phyloP scores from a whole-genome alignment of 2,888 invertebrate genomes.

The Aspidiotus rigidus region DNA sequence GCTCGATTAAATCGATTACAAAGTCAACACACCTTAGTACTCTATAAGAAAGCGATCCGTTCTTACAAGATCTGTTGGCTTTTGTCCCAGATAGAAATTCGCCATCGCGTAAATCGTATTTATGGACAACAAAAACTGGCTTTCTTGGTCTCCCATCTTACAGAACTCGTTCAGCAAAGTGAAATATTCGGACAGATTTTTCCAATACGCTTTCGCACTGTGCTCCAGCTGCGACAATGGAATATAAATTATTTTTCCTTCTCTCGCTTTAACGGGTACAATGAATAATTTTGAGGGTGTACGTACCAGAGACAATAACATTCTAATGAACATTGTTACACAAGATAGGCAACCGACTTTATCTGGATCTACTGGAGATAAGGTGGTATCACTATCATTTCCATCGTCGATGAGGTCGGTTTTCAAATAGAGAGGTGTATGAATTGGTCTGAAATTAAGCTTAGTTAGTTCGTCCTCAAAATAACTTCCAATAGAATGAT shows the following conservation, averaged over 20 bases:
- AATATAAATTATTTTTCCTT: not conserved
- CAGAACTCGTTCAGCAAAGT: slow-evolving; percentile 86
- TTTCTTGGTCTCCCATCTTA: slow-evolving; percentile 89
- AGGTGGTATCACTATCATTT: slow-evolving; percentile 48
- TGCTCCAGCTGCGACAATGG: slow-evolving; percentile 33
- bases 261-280: not conserved
- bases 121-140: slow-evolving; percentile 72
- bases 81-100: slow-evolving; percentile 84
- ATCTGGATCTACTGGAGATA: slow-evolving; percentile 44
- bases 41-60: not conserved
- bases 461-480: too few relatives aligned
- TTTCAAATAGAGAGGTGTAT: slow-evolving; percentile 45
- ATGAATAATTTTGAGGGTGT: not conserved
- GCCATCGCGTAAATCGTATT: slow-evolving; percentile 85
- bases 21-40: not conserved
- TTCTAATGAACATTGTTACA: slow-evolving; percentile 85
- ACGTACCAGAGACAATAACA: slow-evolving; percentile 70
- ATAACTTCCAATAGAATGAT: too few relatives aligned
- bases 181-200: slow-evolving; percentile 68
- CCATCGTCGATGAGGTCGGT: slow-evolving; percentile 47
- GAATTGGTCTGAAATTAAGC: slow-evolving; percentile 9
- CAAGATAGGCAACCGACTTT: slow-evolving; percentile 68
- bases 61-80: slow-evolving; percentile 59
- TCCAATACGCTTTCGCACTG: slow-evolving; percentile 50
- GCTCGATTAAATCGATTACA: too few relatives aligned